phyloP scores from a whole-genome alignment of 2,888 invertebrate genomes.

The Gasteruption jaculator region DNA sequence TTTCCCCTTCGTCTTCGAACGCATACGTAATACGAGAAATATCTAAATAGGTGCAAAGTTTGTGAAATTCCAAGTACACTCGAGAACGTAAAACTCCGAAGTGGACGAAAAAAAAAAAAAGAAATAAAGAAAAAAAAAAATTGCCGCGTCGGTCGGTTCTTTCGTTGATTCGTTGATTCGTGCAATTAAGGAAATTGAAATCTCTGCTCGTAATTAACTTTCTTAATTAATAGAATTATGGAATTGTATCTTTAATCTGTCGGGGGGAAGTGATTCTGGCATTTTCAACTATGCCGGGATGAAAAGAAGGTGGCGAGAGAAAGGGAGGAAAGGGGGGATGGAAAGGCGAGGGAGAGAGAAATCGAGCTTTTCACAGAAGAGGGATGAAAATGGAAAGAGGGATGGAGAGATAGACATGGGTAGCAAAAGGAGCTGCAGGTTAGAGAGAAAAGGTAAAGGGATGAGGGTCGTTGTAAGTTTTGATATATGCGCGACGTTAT shows the following conservation, averaged over 20 bases:
- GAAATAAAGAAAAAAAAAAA: too few relatives aligned
- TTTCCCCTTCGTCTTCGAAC: too few relatives aligned
- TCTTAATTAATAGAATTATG: conserved; percentile 42
- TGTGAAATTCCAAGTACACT: too few relatives aligned
- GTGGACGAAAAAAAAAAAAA: too few relatives aligned
- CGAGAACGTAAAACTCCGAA: too few relatives aligned
- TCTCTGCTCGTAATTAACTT: conserved; percentile 39
- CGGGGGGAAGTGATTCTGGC: conserved; percentile 30
- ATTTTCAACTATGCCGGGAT: conserved; percentile 15
- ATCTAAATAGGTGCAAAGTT: too few relatives aligned
- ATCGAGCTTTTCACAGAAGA: conserved; percentile 2
- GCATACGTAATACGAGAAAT: too few relatives aligned
- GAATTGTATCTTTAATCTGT: conserved; percentile 42
- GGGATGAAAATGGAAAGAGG: conserved; percentile 11
- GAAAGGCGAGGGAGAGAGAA: neutral
- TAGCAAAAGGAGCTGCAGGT: conserved; percentile 19
- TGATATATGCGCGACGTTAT: conserved; percentile 47
- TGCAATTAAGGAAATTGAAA: conserved; percentile 45
- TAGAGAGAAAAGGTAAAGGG: too few relatives aligned
- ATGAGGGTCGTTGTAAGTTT: conserved; percentile 40
- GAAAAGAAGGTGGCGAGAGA: conserved; percentile 12
- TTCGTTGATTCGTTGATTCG: too few relatives aligned
- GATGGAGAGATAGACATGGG: conserved; percentile 1
- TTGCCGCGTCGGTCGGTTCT: too few relatives aligned
- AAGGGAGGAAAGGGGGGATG: conserved; percentile 3